Conservation (phyloP, 1,140 invertebrate genomes). For the Lordiphosa collinella region DNA sequence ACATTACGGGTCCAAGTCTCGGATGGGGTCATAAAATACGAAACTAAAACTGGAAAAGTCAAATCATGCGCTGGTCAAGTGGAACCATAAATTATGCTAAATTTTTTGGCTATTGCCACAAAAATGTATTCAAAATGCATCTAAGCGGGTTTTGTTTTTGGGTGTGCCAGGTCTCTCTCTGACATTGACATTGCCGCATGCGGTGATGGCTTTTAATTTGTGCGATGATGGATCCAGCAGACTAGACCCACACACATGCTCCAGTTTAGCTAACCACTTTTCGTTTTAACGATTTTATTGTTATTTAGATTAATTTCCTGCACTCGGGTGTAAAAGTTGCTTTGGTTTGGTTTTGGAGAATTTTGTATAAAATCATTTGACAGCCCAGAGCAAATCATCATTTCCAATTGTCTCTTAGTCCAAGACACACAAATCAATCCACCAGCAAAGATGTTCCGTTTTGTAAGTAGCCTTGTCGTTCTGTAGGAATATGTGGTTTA, state of each 20-base stretch:
- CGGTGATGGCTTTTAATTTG: constrained; percentile 34
- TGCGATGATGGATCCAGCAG: constrained; percentile 9
- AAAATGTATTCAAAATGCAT: constrained; percentile 45
- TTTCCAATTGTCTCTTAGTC: constrained; percentile 38
- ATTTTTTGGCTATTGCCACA: constrained; percentile 20
- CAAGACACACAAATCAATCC: constrained; percentile 25
- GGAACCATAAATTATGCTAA: constrained; percentile 71
- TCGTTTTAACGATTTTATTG: constrained; percentile 43
- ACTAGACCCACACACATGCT: constrained; percentile 21
- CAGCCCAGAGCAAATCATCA: constrained; percentile 42
- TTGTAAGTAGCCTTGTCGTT: constrained; percentile 44
- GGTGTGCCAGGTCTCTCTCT: constrained; percentile 45
- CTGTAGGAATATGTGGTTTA: not conserved
- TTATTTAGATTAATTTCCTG: constrained; percentile 73
- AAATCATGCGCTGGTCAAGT: constrained; percentile 35
- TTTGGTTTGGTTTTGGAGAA: constrained; percentile 22
- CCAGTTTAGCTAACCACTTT: constrained; percentile 37
- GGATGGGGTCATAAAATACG: not conserved
- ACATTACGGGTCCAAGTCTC: not conserved
- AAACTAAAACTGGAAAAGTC: constrained; percentile 36
- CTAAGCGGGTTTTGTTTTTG: constrained; percentile 58
- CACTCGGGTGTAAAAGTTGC: constrained; percentile 35
- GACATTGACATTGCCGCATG: constrained; percentile 54
- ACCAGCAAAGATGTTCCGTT: constrained; percentile 65
- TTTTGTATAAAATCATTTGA: constrained; percentile 56